Conservation (phyloP, 2,888 invertebrate genomes). For the Cerastis rubricosa region DNA sequence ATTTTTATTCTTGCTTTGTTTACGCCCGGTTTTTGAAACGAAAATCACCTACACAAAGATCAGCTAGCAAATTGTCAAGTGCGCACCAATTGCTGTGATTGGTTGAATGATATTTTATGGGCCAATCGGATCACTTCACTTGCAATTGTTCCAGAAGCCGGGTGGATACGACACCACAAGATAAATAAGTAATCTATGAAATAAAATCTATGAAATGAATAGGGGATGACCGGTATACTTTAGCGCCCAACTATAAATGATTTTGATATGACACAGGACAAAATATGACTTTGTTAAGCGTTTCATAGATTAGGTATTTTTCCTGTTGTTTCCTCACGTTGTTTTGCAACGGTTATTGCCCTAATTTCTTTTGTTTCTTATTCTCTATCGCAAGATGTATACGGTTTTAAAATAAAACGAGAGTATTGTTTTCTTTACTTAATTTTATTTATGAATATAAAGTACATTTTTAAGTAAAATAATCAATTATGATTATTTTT, state of each 20-base stretch:
- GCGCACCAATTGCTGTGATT: not conserved
- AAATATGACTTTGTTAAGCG: slow-evolving; percentile 11
- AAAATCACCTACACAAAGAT: slow-evolving; percentile 5
- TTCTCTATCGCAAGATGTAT: slow-evolving; percentile 1
- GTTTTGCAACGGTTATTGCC: slow-evolving; percentile 30
- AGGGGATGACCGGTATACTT: slow-evolving; percentile 13
- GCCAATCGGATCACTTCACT: not conserved
- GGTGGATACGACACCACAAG: not conserved
- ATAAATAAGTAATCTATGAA: not conserved
- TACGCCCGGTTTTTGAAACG: not conserved
- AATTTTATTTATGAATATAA: not conserved
- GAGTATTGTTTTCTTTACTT: slow-evolving; percentile 6
- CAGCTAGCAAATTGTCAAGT: not conserved
- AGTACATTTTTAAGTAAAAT: not conserved
- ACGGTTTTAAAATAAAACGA: slow-evolving; percentile 9
- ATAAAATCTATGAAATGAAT: not conserved
- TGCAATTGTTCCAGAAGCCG: not conserved
- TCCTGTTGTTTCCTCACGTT: not conserved
- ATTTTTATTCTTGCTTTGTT: not conserved
- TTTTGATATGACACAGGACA: not conserved
- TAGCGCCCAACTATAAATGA: slow-evolving; percentile 15
- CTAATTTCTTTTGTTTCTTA: slow-evolving; percentile 17
- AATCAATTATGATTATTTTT: too few relatives aligned
- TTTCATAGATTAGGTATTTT: slow-evolving; percentile 43
- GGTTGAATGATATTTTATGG: not conserved